phyloP scores from a whole-genome alignment of 2,888 invertebrate genomes.

The Hetaerina titia region DNA sequence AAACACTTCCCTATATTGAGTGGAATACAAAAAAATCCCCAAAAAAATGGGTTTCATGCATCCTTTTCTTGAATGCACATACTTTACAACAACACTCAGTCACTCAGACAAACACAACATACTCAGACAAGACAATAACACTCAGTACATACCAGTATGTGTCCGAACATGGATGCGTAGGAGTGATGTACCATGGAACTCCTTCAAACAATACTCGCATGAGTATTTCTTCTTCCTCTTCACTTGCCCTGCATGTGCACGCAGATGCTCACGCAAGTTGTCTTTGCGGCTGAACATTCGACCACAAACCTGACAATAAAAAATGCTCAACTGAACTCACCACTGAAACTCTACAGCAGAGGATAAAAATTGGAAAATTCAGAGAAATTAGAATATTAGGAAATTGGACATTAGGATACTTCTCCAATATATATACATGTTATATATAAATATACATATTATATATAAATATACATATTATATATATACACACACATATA shows the following conservation, averaged over 20 bases:
- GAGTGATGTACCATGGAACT: conserved; percentile 82
- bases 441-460: too few relatives aligned
- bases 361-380: not conserved
- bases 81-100: too few relatives aligned
- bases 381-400: not conserved
- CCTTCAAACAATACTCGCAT: conserved; percentile 84
- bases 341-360: not conserved
- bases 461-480: too few relatives aligned
- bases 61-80: too few relatives aligned
- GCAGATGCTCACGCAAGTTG: conserved; percentile 85
- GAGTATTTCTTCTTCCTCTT: conserved; percentile 76
- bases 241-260: conserved; percentile 81
- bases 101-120: too few relatives aligned
- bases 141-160: conserved; percentile 79
- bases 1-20: too few relatives aligned
- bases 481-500: too few relatives aligned
- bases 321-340: conserved; percentile 26
- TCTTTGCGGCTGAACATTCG: conserved; percentile 85
- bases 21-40: too few relatives aligned
- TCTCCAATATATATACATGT: too few relatives aligned
- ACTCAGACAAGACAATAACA: too few relatives aligned
- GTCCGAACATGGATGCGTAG: conserved; percentile 83
- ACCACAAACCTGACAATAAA: conserved; percentile 80
- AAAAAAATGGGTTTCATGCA: too few relatives aligned
- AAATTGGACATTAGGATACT: not conserved